A percentile compares a stretch with the other conserved stretches of the same genome.
Conservation (phyloP, 2,797 vertebrate species). For the Euthynnus affinis region DNA sequence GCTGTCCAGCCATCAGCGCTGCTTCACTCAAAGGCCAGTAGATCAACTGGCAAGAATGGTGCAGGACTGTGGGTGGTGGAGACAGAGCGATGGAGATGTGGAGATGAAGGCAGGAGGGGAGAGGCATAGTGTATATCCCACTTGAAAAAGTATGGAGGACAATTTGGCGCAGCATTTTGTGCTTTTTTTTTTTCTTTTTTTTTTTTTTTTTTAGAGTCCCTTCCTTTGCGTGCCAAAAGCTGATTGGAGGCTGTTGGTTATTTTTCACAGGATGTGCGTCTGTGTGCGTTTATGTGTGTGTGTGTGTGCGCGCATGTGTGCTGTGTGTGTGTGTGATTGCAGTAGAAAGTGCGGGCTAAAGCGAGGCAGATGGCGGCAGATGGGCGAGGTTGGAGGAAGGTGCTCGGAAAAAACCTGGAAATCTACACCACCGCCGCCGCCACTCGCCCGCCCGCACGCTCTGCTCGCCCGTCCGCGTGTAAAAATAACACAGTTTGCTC, state of each 20-base stretch:
- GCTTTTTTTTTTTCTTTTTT: no score
- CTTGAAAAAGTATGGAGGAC: conserved; percentile 94
- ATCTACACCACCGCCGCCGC: conserved; percentile 92
- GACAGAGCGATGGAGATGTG: conserved; percentile 71
- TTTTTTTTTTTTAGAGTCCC: conserved; percentile 82
- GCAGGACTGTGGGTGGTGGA: conserved; percentile 75
- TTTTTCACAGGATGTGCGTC: conserved; percentile 95
- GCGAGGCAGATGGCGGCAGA: conserved; percentile 99
- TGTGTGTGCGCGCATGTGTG: conserved; percentile 24
- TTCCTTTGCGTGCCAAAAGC: conserved; percentile 97
- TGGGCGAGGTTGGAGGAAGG: conserved; percentile 99
- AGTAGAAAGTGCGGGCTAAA: conserved; percentile 99
- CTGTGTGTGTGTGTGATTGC: conserved; percentile 93
- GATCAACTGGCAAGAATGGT: conserved; percentile 76
- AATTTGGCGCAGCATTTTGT: conserved; percentile 97
- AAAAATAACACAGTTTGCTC: conserved; percentile 97
- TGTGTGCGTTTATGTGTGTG: conserved; percentile 67
- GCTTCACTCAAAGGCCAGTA: conserved; percentile 73
- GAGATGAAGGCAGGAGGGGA: conserved; percentile 70
- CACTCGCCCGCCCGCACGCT: conserved; percentile 81
- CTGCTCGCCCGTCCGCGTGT: conserved; percentile 90
- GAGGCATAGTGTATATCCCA: conserved; percentile 81
- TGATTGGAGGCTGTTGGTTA: conserved; percentile 99
- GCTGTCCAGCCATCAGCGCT: conserved; percentile 71
- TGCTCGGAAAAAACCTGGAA: conserved; percentile 96